phyloP scores from a whole-genome alignment of 2,888 invertebrate genomes.

The Euzetes globulus region DNA sequence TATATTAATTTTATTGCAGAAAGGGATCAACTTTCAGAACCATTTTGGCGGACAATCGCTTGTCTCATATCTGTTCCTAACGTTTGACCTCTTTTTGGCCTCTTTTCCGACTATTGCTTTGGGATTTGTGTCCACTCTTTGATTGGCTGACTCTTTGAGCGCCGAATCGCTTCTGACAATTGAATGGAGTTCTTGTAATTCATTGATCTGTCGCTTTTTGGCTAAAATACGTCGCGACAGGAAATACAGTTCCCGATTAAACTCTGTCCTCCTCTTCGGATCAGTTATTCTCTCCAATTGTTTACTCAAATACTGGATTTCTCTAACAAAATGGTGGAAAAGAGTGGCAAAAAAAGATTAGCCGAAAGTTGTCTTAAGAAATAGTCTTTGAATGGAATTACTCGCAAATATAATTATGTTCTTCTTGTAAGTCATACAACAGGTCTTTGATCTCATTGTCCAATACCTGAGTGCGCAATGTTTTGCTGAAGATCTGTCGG shows the following conservation, averaged over 20 bases:
- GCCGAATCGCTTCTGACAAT: neutral
- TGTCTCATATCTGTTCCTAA: neutral
- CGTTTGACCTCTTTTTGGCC: neutral
- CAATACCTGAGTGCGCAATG: neutral
- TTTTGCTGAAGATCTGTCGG: neutral
- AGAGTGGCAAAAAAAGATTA: neutral
- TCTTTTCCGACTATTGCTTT: neutral
- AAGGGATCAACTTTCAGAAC: neutral
- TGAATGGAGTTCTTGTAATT: conserved; percentile 9
- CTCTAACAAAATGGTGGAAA: neutral
- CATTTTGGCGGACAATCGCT: neutral
- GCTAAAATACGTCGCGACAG: conserved; percentile 4
- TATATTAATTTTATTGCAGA: too few species aligned
- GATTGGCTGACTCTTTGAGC: neutral
- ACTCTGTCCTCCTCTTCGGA: neutral
- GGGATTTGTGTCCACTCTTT: neutral
- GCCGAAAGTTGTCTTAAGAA: too few species aligned
- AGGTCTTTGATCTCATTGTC: conserved; percentile 11
- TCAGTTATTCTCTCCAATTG: conserved; percentile 5
- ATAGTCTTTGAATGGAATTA: neutral
- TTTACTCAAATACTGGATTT: conserved; percentile 6
- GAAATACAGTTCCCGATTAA: neutral
- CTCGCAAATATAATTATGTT: conserved; percentile 23
- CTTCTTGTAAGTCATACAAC: neutral
- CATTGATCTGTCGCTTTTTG: conserved; percentile 10